These are phyloP conservation scores for Scolanthus callimorphus DNA, from an alignment of 92 coral and sea anemone genomes.

Conservation along the genomic window DNA sequence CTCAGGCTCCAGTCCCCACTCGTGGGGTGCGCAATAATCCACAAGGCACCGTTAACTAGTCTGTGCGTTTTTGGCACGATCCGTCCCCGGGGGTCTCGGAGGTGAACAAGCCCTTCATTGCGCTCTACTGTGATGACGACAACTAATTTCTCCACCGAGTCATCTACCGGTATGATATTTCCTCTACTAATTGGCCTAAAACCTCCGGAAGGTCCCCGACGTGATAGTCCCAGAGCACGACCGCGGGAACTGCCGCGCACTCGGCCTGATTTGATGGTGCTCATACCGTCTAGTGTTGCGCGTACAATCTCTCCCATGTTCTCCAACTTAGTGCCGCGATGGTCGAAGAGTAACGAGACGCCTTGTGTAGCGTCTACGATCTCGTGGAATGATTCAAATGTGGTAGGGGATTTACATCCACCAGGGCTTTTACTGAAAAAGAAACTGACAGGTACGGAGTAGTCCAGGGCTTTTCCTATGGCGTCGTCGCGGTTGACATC, in stretches of 20 bases:
- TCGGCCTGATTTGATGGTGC: constrained; percentile 52
- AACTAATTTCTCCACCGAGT: constrained; percentile 53
- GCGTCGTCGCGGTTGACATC: constrained; percentile 54
- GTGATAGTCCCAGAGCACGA: not conserved
- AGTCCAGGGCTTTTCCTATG: constrained; percentile 44
- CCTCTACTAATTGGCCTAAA: not conserved
- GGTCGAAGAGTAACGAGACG: constrained; percentile 35
- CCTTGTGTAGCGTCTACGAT: constrained; percentile 55
- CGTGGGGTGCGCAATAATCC: constrained; percentile 42
- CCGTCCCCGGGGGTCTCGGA: constrained; percentile 35
- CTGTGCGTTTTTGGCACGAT: constrained; percentile 24
- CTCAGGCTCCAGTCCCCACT: constrained; percentile 49
- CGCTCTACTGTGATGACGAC: constrained; percentile 45
- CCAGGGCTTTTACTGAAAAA: constrained; percentile 51
- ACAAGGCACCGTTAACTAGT: constrained; percentile 50
- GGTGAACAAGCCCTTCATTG: constrained; percentile 19
- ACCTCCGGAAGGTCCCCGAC: not conserved
- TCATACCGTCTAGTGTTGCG: constrained; percentile 48
- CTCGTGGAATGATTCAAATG: constrained; percentile 21
- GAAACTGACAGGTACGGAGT: constrained; percentile 50
- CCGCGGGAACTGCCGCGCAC: not conserved
- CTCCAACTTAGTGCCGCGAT: constrained; percentile 15
- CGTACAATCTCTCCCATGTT: constrained; percentile 47
- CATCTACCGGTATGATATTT: constrained; percentile 63
- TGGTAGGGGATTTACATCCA: constrained; percentile 20